Base-by-base conservation (phyloP, 2,113 vertebrate genomes). In the Grammomys dolichurus region DNA sequence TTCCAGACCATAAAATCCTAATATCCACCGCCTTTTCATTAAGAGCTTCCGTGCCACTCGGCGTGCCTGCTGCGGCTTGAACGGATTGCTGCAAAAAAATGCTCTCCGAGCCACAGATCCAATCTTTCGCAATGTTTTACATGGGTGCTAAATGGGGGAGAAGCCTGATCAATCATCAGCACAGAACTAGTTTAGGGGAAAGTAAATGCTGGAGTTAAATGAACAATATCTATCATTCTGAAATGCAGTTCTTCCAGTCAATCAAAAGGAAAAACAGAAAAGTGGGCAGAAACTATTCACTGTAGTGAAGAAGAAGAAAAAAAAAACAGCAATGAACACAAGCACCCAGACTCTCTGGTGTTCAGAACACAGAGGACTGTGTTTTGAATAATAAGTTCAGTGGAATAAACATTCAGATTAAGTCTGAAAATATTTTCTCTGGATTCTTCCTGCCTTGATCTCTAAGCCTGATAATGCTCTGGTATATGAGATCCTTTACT, bases 1-100 rank as follows among this genome's bases (percentile, higher is more conserved):
- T 98, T 98, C 98, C 98, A 98, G 98, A 77, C 98, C 98, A 98
- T 98, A 98, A 98, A 98, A 96, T 93, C 95, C 98, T 98, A 98
- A 98, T 98, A 98, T 97, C 97, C 78, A 72, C 97, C 92, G 72
- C 88, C 0, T 0, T 98, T 98, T 98, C 98, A 98, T 98, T 98
- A 98, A 98, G 97, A 98, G 97, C 97, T 97, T 98, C 97, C 95
- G 90, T 93, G 97, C 95, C 95, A 94, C 93, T 76, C 91, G 60
- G 97, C 96, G 51, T 94, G 98, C 97, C 96, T 76, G 84, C 93
- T 60, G 88, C 56, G 43, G 96, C 97, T 95, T 89, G 97, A 98
- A 97, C 85, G 26, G 95, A 98, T 96, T 81, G 94, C 98, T 94
- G 91, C 95, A 97, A 94, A 97, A 97, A 97, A 97, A 95, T 26